Evolutionary conservation across 2,888 invertebrate genomes (phyloP).

Genomic region (Argyresthia goedartella): DNA sequence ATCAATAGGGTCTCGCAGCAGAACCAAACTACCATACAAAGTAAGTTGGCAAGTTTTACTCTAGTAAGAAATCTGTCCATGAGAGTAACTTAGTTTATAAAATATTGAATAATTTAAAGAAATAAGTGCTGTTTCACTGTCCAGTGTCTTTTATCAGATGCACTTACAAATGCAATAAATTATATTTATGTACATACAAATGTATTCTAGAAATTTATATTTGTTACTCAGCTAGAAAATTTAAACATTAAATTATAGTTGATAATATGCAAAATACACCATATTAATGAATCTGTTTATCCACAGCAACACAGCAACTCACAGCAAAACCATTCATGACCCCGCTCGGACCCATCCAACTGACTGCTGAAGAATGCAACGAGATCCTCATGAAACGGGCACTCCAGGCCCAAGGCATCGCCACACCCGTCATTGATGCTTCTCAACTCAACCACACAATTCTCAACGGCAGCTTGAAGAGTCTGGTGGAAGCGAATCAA

Average conservation of each 20-base stretch:
- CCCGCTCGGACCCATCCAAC: conserved; percentile 78
- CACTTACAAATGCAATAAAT: no score
- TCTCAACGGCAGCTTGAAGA: conserved; percentile 54
- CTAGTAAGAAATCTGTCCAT: no score
- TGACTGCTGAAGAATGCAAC: conserved; percentile 83
- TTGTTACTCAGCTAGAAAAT: no score
- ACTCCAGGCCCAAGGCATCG: conserved; percentile 73
- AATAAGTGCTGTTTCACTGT: no score
- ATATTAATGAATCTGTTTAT: conserved; percentile 6
- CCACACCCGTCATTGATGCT: conserved; percentile 59
- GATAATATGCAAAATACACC: no score
- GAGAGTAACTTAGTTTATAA: no score
- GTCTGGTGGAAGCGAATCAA: conserved; percentile 41
- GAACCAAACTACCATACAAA: conserved; percentile 62
- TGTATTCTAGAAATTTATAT: no score
- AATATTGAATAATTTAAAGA: no score
- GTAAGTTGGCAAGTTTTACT: conserved; percentile 28
- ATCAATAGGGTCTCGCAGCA: conserved; percentile 57
- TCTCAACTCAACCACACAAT: conserved; percentile 58
- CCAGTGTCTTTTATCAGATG: no score
- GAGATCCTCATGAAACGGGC: conserved; percentile 83
- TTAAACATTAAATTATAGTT: no score
- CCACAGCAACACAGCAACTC: conserved; percentile 54
- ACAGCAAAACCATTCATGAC: conserved; percentile 76
- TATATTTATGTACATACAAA: no score